Conservation (phyloP, 2,113 vertebrate genomes). For the Mellivora capensis region DNA sequence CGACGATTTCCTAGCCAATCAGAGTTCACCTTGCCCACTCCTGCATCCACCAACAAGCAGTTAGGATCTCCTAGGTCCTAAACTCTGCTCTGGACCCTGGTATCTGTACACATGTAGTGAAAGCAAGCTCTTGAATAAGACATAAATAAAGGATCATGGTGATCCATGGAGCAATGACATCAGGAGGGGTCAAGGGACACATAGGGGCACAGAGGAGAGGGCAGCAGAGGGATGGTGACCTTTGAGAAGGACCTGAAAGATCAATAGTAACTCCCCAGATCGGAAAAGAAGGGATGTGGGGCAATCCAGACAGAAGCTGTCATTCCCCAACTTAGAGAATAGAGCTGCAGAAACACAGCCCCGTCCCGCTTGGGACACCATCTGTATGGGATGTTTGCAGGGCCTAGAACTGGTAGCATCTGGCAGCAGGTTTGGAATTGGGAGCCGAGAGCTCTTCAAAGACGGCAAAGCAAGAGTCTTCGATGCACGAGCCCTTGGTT, state of each 20-base stretch:
- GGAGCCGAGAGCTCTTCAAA: neutral
- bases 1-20: neutral
- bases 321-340: neutral
- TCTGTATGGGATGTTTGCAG: neutral
- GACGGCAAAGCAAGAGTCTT: neutral
- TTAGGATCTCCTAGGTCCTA: neutral
- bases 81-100: neutral
- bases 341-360: neutral
- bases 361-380: neutral
- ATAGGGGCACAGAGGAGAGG: neutral
- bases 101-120: neutral
- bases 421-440: neutral
- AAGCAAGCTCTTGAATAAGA: neutral
- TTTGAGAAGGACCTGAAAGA: neutral
- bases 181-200: no score
- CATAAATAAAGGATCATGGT: neutral
- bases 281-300: neutral
- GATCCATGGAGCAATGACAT: rapidly evolving
- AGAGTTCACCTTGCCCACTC: neutral
- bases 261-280: neutral
- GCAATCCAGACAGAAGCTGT: neutral
- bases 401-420: neutral
- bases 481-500: neutral
- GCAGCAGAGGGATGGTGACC: neutral
- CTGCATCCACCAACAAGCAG: neutral